Base-by-base conservation (phyloP, 1,140 invertebrate species). In the Saccostrea glomerata region DNA sequence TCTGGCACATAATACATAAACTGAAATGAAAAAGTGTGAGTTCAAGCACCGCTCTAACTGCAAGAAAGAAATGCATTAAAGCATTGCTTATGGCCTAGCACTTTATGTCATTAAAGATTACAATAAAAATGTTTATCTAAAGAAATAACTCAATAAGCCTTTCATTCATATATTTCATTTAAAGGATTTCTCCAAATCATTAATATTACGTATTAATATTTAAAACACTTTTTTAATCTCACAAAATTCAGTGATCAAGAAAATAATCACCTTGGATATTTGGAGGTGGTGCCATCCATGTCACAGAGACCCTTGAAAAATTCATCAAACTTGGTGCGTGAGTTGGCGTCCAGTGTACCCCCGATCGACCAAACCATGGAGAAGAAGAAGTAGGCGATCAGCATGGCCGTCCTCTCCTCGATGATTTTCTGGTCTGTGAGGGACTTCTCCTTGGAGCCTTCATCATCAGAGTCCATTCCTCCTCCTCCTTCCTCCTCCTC, bases 191-290 rank as follows among this genome's bases (percentile, higher is more conserved):
- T 47, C 6, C 47, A 7, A 9, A 47, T 47, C 47, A 47, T 47
- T 47, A 47, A 47, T 7, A 47, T 3, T n/a, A n/a, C n/a, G n/a
- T 47, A 6, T 9, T 47, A n/a, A n/a, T 47, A 47, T 47, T 47
- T 47, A 47, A 47, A 47, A 47, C 6, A 47, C 47, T 36, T 47
- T n/a, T 47, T 47, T 47, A 47, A 47, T 47, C 47, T 47, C 2
- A 47, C 9, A 17, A 63, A 63, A 63, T 20, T 63, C 5, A n/a
- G 6, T 63, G 58, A 63, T 5, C 17, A 7, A 63, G n/a, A 63
- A 63, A 6, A 20, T 6, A 77, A 5, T 77, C 15, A 94, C 94
- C 90, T 98, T 0, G 97, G 97, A 94, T 97, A 95, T 89, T 94
- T 94, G 15, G 91, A 91, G 23, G 92, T 92, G 11, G 84, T 88